These are phyloP conservation scores for Cheilosia vulpina DNA, from an alignment of 2,888 invertebrate species.

Conservation along the genomic window DNA sequence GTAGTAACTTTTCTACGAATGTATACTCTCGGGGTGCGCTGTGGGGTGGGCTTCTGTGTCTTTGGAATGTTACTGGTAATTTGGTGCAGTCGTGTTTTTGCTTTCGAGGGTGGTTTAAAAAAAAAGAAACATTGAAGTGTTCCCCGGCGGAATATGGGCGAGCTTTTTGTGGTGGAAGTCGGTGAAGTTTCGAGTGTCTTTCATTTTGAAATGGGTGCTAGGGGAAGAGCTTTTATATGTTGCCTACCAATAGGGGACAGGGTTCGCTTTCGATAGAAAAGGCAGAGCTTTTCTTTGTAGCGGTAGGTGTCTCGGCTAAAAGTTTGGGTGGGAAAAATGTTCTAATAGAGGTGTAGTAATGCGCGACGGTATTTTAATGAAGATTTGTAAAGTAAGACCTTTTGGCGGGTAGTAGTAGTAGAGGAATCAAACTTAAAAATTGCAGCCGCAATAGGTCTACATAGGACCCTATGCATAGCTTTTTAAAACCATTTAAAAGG, in stretches of 20 bases:
- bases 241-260: background rate
- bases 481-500: too few relatives aligned
- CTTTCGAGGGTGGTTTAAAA: conserved; percentile 16
- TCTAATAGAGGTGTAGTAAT: background rate
- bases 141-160: conserved; percentile 24
- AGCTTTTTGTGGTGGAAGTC: conserved; percentile 17
- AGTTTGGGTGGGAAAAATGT: too few relatives aligned
- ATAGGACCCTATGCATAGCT: too few relatives aligned
- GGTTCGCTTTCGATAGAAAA: background rate
- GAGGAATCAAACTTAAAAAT: too few relatives aligned
- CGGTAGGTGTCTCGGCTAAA: background rate
- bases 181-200: conserved; percentile 19
- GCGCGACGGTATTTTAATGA: too few relatives aligned
- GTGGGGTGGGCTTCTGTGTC: background rate
- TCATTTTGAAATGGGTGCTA: background rate
- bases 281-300: background rate
- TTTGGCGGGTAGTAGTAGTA: too few relatives aligned
- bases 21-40: background rate
- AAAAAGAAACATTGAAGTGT: background rate
- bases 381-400: too few relatives aligned
- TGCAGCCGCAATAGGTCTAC: too few relatives aligned
- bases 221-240: conserved; percentile 23
- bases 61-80: conserved; percentile 32
- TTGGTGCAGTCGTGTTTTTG: conserved; percentile 39
- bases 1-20: conserved; percentile 1